Evolutionary conservation across 1,140 invertebrate genomes (phyloP), one percentile per base, ranked within the genome.

Genomic region (Lordiphosa clarofinis): DNA sequence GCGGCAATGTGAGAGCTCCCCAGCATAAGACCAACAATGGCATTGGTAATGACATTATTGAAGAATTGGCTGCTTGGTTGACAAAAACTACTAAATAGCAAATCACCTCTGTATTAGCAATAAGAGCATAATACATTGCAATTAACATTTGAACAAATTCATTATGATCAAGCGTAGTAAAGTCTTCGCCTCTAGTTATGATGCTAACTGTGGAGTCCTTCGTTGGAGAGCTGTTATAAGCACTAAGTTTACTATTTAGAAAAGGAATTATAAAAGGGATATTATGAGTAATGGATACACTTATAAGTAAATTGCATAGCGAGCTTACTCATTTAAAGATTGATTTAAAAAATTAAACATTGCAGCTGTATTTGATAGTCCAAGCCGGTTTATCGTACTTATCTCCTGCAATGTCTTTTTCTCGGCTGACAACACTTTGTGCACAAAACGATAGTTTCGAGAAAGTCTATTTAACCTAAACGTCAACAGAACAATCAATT

Each of bases 1-100:
- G 90, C 1, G 98, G 98, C 60, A 99, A 95, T 2, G 96, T 97
- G 0, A 99, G 90, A 13, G 97, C 97, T 3, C 97, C 98, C 98
- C 98, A 99, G 4, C 98, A 91, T 86, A 99, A 98, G 4, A 99
- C 96, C 94, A 98, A 95, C 10, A 99, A 89, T 0, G 98, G 97
- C 56, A 99, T 90, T 1, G 97, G 96, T 5, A 99, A 91, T 0
- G 98, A 98, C 0, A 99, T 90, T 35, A 99, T 91, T 8, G 95
- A 72, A 1, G 76, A 82, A 21, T 82, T 97, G 0, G 97, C 96
- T 9, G 95, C 90, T 90, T 97, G 97, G 90, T 98, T 97, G 5
- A 98, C 90, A 68, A 98, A 97, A 63, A 99, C 96, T 89, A 96
- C 94, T 58, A 99, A 94, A 88, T 98, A 99, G 89, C 97, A 99